Percentiles rank a stretch among this genome's conserved stretches.
phyloP scores from a whole-genome alignment of 2,797 vertebrate genomes.

The Syngnathus rostellatus region DNA sequence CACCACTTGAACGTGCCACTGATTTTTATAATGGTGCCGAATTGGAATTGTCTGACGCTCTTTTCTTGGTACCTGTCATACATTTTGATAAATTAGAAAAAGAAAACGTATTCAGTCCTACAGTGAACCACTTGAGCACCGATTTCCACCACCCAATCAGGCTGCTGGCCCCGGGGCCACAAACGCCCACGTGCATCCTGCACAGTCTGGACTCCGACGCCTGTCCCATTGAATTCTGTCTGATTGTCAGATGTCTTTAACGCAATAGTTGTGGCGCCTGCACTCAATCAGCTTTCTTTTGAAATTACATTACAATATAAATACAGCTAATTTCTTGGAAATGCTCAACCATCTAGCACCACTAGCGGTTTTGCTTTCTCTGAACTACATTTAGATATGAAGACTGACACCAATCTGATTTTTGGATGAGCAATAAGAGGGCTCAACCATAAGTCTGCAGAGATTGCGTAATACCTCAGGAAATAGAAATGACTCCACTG shows the following conservation, averaged over 20 bases:
- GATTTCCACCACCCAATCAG: conserved; percentile 57
- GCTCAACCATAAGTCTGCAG: not conserved
- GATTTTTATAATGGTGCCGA: no score
- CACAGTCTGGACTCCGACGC: conserved; percentile 44
- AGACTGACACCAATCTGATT: conserved; percentile 6
- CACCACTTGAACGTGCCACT: not conserved
- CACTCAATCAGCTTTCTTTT: not conserved
- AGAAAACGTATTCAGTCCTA: conserved; percentile 22
- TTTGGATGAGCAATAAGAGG: not conserved
- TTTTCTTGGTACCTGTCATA: not conserved
- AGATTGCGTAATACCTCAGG: not conserved
- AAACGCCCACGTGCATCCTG: conserved; percentile 55
- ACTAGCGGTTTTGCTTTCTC: not conserved
- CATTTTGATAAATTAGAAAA: not conserved
- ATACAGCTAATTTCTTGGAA: not conserved
- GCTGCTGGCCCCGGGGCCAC: conserved; percentile 49
- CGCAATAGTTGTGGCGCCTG: not conserved
- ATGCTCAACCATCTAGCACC: not conserved
- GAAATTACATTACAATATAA: not conserved
- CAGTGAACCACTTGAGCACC: conserved; percentile 33
- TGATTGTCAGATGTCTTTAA: conserved; percentile 10
- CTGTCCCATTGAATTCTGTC: conserved; percentile 34
- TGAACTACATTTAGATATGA: not conserved
- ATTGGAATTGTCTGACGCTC: not conserved
- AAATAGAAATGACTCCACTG: conserved; percentile 1